These are phyloP conservation scores for Silurus asotus DNA, from an alignment of 2,113 vertebrate species.

Conservation along the genomic window DNA sequence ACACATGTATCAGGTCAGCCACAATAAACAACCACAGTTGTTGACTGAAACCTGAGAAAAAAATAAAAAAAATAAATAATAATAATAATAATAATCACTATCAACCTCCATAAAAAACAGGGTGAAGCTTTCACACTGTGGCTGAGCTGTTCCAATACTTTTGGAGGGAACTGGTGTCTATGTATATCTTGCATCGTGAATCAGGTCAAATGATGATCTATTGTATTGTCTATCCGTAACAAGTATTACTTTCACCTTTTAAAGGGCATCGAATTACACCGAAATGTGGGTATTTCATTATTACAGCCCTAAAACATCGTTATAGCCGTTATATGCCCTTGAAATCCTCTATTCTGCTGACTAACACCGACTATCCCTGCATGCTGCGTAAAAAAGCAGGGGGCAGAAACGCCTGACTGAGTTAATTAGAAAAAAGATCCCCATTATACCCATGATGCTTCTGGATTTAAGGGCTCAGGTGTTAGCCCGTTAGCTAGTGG, in stretches of 20 bases:
- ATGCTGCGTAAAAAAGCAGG: neutral
- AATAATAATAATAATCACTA: no score
- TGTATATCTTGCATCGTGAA: neutral
- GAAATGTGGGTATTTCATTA: neutral
- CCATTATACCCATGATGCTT: neutral
- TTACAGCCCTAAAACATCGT: neutral
- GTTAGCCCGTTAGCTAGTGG: constrained; percentile 26
- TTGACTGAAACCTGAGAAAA: no score
- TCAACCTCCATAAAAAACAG: no score
- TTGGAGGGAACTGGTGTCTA: neutral
- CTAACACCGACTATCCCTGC: neutral
- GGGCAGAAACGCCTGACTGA: neutral
- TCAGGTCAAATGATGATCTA: neutral
- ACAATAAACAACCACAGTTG: no score
- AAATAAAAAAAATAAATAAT: no score
- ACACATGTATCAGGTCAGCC: no score
- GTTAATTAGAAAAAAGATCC: neutral
- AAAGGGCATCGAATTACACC: neutral
- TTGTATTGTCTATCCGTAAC: neutral
- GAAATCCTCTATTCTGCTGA: neutral
- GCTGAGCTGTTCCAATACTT: no score
- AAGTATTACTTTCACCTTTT: neutral
- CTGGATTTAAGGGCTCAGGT: neutral
- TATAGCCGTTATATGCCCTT: neutral
- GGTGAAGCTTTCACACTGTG: no score